phyloP scores from a whole-genome alignment of 2,888 invertebrate species.

The Diarsia rubi region DNA sequence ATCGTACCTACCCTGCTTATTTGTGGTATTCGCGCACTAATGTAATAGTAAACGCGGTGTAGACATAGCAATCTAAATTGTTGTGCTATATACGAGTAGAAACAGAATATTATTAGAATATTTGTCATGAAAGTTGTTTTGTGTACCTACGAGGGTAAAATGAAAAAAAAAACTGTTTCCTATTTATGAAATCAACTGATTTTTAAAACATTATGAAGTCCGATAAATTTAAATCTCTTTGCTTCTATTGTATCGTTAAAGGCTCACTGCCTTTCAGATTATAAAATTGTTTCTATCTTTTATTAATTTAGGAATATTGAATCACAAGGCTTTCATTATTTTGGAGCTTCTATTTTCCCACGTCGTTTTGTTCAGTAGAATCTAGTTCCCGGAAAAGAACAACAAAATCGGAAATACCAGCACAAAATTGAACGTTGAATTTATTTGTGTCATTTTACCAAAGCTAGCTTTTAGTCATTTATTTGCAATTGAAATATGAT shows the following conservation, averaged over 20 bases:
- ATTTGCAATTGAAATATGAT: neutral
- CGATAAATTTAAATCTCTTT: neutral
- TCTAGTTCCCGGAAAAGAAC: conserved; percentile 15
- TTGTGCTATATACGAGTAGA: conserved; percentile 4
- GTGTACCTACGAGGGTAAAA: neutral
- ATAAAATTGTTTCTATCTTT: neutral
- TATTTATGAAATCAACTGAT: neutral
- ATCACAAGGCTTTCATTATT: conserved; percentile 9
- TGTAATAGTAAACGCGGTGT: conserved; percentile 30
- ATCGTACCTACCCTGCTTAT: conserved; percentile 55
- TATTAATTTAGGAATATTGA: conserved; percentile 5
- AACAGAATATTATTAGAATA: neutral
- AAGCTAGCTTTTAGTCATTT: conserved; percentile 18
- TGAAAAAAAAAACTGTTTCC: neutral
- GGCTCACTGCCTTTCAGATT: neutral
- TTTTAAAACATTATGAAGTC: neutral
- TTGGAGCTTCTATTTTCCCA: conserved; percentile 21
- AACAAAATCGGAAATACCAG: conserved; percentile 11
- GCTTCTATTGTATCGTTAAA: neutral
- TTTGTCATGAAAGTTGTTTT: neutral
- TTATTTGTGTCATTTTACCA: conserved; percentile 21
- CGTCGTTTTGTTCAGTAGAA: conserved; percentile 21
- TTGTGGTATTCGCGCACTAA: conserved; percentile 57
- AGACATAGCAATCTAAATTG: conserved; percentile 38
- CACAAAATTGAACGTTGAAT: conserved; percentile 14